phyloP scores from a whole-genome alignment of 2,888 invertebrate genomes.

The Lasioglossum vierecki region DNA sequence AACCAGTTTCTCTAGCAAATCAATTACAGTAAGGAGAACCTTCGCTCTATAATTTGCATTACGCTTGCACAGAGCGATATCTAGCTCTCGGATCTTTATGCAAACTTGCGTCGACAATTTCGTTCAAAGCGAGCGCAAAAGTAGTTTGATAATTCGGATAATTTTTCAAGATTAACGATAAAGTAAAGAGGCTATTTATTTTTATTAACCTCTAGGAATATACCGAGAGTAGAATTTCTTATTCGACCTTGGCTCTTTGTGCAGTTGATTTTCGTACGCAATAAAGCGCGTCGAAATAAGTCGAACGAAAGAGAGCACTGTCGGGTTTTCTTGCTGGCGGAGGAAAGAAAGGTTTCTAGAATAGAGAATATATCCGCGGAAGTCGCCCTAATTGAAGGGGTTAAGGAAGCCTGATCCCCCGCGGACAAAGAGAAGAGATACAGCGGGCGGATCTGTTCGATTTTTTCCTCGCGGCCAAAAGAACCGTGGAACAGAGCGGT shows the following conservation, averaged over 20 bases:
- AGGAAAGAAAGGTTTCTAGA: background rate
- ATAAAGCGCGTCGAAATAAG: background rate
- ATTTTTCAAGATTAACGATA: background rate
- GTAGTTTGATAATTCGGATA: background rate
- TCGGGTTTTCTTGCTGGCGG: background rate
- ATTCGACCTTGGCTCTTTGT: background rate
- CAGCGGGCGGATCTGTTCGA: background rate
- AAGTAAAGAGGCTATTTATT: background rate
- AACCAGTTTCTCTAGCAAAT: background rate
- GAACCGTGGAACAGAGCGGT: background rate
- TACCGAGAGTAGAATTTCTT: background rate
- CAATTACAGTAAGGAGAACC: too few species aligned
- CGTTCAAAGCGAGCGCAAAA: background rate
- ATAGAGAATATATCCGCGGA: background rate
- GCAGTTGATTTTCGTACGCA: background rate
- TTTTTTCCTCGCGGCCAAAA: background rate
- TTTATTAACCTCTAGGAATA: background rate
- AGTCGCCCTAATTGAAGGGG: background rate
- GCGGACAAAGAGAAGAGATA: background rate
- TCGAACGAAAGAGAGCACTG: background rate
- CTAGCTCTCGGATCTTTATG: background rate
- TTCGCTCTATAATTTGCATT: too few species aligned
- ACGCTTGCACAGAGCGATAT: too few species aligned
- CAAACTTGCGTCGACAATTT: background rate
- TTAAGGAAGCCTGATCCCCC: background rate